Base-by-base conservation (phyloP, 2,113 vertebrate species). In the Lepus europaeus region DNA sequence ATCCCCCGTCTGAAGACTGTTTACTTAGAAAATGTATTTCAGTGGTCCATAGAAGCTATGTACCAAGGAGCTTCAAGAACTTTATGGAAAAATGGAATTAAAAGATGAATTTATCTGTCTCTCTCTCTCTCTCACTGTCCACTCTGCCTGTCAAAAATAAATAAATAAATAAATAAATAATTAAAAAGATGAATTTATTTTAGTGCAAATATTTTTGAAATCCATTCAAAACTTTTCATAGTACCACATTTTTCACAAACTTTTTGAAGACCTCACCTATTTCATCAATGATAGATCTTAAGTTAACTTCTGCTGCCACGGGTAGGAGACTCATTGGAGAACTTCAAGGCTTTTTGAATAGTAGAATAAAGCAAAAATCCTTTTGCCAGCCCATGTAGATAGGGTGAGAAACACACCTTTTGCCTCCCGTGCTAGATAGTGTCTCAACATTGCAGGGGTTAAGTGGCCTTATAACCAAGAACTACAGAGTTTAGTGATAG, bases 21-120 rank as follows among this genome's bases (percentile, higher is more conserved):
- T 74, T 29, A 74, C 23, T 23, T 95, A 69, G 45, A 66, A 73
- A 83, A 56, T 76, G 14, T 70, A 51, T 73, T 95, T 89, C 53
- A 81, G 17, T 66, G 45, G 63, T 9, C 33, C 6, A 20, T 17
- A 45, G 20, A 83, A 79, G 10, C 25, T 70, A 9, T 25, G 16
- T 5, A 45, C 45, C 45, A 45, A 45, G 45, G 45, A 45, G 45
- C 45, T 59, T 59, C 56, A 59, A 59, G 56, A 59, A 14, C 56
- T 14, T 59, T 14, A 14, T 59, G 56, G 56, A 19, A 59, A 59
- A 59, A 16, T 16, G 56, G 56, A 59, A 19, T 59, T 59, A 59
- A 59, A 59, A 59, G 45, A 59, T 59, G 10, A 59, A 19, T 59
- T 59, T 59, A 59, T 59, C 36, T 36, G 36, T 36, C 36, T 36